Evolutionary conservation across 2,888 invertebrate species (phyloP), one percentile per base, ranked within the genome.

Genomic region (Halictus ligatus): DNA sequence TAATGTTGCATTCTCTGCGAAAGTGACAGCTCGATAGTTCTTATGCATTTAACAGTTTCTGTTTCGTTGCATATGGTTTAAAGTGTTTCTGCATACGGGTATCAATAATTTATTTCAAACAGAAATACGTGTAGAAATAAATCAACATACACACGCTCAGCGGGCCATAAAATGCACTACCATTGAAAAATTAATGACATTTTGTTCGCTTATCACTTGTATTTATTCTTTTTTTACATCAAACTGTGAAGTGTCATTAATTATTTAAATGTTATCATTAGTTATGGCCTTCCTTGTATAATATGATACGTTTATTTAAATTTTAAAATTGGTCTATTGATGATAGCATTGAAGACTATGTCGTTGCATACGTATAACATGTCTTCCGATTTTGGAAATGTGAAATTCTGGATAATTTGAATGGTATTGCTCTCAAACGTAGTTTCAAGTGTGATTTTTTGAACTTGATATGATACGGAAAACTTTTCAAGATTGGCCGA

Each of bases 341-440:
- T 48, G n/a, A 29, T 13, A 75, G 18, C n/a, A 40, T 46, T 15
- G 15, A 40, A 25, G 60, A 64, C 21, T 76, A 48, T 46, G 29
- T 29, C 15, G 29, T 48, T n/a, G 67, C 29, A 29, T 54, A 46
- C 29, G 18, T 54, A 46, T 46, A 18, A n/a, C 12, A 40, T 67
- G 72, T 73, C 72, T 78, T 78, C 72, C 72, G n/a, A 58, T 64
- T 79, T n/a, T 25, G 29, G 21, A 35, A 29, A 15, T 46, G 48
- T 21, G 0, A 46, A 29, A 46, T 77, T 48, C 1, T 15, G 29
- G 48, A 35, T 48, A 67, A 21, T 77, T 21, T 35, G 2, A 46
- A 21, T n/a, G 21, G 60, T 8, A 76, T 76, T 13, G 29, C 35
- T 48, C 12, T 25, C 1, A 73, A 18, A 40, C 12, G n/a, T 40